A percentile compares a stretch with the other conserved stretches of the same genome.
Conservation (phyloP, 2,888 invertebrate genomes). For the Chydorus sphaericus region DNA sequence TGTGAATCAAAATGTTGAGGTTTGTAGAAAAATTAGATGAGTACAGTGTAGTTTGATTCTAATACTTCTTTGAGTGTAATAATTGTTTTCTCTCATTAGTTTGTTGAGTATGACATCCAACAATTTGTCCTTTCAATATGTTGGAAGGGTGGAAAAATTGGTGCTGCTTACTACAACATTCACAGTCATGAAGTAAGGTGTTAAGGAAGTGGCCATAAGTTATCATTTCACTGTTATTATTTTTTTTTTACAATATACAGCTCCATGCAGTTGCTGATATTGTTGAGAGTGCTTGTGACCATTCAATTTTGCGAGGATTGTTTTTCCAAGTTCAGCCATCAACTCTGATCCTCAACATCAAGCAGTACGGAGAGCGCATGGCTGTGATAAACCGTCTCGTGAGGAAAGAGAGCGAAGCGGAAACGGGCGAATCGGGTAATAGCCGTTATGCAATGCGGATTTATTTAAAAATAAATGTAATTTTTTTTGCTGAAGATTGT, state of each 20-base stretch:
- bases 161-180: slow-evolving; percentile 56
- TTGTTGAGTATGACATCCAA: background rate
- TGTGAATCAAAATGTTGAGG: too few species aligned
- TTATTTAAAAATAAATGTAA: too few species aligned
- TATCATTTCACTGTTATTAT: slow-evolving; percentile 4
- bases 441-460: too few species aligned
- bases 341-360: slow-evolving; percentile 24
- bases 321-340: slow-evolving; percentile 45
- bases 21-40: too few species aligned
- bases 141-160: slow-evolving; percentile 48
- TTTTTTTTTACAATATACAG: slow-evolving; percentile 27
- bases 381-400: background rate
- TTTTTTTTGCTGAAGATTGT: too few species aligned
- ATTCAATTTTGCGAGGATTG: slow-evolving; percentile 40
- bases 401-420: background rate
- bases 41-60: too few species aligned
- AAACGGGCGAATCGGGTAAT: too few species aligned
- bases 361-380: background rate
- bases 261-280: slow-evolving; percentile 51
- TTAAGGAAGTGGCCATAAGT: background rate
- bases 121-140: slow-evolving; percentile 42
- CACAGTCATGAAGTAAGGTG: slow-evolving; percentile 43
- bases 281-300: slow-evolving; percentile 45
- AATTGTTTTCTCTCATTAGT: background rate
- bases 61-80: too few species aligned